These are phyloP conservation scores for Epizoanthus illoricatus DNA, from an alignment of 92 coral and sea anemone genomes.

Conservation along the genomic window DNA sequence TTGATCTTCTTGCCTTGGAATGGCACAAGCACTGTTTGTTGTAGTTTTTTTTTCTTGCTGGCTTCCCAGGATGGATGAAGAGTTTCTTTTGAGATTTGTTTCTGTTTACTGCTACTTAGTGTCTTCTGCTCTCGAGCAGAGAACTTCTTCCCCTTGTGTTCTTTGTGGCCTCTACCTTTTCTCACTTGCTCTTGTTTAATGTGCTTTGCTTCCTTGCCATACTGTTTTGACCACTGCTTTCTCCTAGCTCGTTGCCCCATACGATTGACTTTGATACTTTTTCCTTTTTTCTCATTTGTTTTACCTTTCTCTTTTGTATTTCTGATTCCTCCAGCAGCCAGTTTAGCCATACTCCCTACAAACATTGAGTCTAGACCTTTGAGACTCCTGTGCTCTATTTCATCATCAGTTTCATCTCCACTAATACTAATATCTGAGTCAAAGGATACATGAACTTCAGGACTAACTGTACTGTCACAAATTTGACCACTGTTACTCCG, in stretches of 20 bases:
- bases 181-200: constrained; percentile 32
- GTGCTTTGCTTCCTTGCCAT: constrained; percentile 88
- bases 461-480: background rate
- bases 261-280: constrained; percentile 45
- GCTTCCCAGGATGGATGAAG: constrained; percentile 98
- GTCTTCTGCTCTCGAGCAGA: background rate
- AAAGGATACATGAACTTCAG: background rate
- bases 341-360: constrained; percentile 57
- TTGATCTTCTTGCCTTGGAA: constrained; percentile 86
- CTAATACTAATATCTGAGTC: constrained; percentile 15
- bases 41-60: constrained; percentile 71
- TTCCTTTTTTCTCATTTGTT: constrained; percentile 5
- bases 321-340: constrained; percentile 11
- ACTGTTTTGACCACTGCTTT: constrained; percentile 73
- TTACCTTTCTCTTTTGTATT: constrained; percentile 39
- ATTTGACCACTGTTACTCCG: background rate
- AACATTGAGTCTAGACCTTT: constrained; percentile 65
- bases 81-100: background rate
- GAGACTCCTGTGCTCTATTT: background rate
- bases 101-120: background rate
- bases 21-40: constrained; percentile 66
- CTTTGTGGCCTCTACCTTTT: background rate
- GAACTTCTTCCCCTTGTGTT: constrained; percentile 4
- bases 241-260: constrained; percentile 87
- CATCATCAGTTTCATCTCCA: constrained; percentile 10